Percentiles rank a stretch among this genome's conserved stretches.
Evolutionary conservation across 1,140 invertebrate genomes (phyloP).

Genomic region (Diorhabda sublineata): DNA sequence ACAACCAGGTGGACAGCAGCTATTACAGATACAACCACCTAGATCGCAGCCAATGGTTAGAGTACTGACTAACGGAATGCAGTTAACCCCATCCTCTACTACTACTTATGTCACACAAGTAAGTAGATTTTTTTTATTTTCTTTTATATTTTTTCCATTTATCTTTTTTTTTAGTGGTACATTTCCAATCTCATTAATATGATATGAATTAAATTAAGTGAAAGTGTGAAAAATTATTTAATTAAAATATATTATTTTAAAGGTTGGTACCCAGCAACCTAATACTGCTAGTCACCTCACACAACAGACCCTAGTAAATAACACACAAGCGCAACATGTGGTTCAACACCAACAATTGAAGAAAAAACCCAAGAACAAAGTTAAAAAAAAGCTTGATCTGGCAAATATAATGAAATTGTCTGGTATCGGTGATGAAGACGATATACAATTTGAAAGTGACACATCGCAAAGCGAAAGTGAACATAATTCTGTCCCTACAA

Average conservation of each 20-base stretch:
- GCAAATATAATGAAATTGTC: conserved; percentile 56
- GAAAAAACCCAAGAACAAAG: conserved; percentile 45
- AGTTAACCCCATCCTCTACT: conserved; percentile 43
- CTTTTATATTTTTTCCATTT: not conserved
- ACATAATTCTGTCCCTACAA: conserved; percentile 36
- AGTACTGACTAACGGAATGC: conserved; percentile 52
- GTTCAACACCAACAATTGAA: conserved; percentile 34
- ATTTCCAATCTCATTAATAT: not conserved
- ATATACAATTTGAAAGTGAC: conserved; percentile 46
- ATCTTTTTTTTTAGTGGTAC: not conserved
- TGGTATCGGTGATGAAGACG: conserved; percentile 46
- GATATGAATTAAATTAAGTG: not conserved
- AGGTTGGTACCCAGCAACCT: conserved; percentile 27
- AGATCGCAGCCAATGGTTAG: conserved; percentile 51
- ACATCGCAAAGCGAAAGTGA: conserved; percentile 44
- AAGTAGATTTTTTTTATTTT: not conserved
- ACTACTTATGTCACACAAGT: conserved; percentile 43
- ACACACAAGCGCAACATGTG: conserved; percentile 19
- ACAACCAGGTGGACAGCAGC: conserved; percentile 40
- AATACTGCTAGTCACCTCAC: conserved; percentile 28
- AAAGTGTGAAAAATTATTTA: not conserved
- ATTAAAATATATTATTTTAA: not conserved
- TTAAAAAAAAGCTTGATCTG: conserved; percentile 52
- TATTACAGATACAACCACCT: conserved; percentile 42
- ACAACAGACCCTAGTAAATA: conserved; percentile 27